A percentile compares a stretch with the other conserved stretches of the same genome.
These are phyloP conservation scores for Odobenus rosmarus DNA, from an alignment of 2,113 vertebrate genomes.

Conservation along the genomic window DNA sequence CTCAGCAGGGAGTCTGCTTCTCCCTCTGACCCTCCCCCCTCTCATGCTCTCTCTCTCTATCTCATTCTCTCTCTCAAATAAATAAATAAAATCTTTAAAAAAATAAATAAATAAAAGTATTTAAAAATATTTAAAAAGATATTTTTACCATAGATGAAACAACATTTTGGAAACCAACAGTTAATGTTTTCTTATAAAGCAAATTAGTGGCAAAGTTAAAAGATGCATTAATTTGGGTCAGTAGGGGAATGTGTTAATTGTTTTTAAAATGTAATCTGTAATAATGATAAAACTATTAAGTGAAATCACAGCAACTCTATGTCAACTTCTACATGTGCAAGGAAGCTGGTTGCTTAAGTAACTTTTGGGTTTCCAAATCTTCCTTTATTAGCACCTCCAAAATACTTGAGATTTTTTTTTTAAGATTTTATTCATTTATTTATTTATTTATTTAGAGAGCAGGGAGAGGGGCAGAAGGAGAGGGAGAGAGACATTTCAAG, in stretches of 20 bases:
- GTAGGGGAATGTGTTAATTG: not conserved
- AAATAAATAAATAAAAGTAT: too few relatives aligned
- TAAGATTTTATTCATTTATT: too few relatives aligned
- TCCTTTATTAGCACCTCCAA: not conserved
- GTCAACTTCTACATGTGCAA: not conserved
- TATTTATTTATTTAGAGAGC: not conserved
- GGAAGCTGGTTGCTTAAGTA: not conserved
- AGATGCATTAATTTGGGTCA: not conserved
- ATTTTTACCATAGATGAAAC: not conserved
- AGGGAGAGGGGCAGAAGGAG: not conserved
- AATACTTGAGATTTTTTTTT: not conserved
- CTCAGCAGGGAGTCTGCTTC: too few relatives aligned
- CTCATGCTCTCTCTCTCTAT: too few relatives aligned
- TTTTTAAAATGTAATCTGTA: not conserved
- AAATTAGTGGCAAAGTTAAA: constrained; percentile 20
- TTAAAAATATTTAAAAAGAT: constrained; percentile 3
- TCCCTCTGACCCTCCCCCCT: too few relatives aligned
- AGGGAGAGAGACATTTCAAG: not conserved
- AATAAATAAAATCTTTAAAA: too few relatives aligned
- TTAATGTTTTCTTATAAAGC: not conserved
- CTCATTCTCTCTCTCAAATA: too few relatives aligned
- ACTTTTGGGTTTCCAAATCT: not conserved
- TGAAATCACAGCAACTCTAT: not conserved
- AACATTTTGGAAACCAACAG: not conserved
- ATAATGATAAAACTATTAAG: not conserved